Base-by-base conservation (phyloP, 2,888 invertebrate genomes). In the Digitonthophagus gazella region DNA sequence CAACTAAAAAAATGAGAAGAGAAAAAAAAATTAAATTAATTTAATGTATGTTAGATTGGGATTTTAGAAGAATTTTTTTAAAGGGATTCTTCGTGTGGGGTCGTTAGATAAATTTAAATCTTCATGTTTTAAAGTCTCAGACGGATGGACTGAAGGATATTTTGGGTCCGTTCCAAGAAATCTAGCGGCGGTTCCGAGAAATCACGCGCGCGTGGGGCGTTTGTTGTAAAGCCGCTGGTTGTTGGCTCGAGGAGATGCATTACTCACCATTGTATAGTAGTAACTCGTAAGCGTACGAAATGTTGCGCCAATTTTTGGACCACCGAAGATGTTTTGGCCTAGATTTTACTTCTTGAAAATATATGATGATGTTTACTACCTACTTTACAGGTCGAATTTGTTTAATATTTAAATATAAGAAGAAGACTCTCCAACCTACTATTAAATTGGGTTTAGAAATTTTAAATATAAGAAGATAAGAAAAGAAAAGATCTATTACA, bases 1-100 rank as follows among this genome's bases (percentile, higher is more conserved):
- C 74, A 96, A 84, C 93, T 93, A 83, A 0, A 83, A 83, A 71
- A 70, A 75, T 73, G 11, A 58, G 8, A 18, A 5, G 18, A 4
- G 4, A n/a, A 14, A 18, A 16, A 19, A 61, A 44, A 44, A 44
- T 44, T 44, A 44, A 44, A 8, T 44, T 44, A 44, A 44, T 44
- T 44, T 6, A 6, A 44, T 44, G 6, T 44, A 44, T 44, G 28
- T n/a, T n/a, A n/a, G n/a, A n/a, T n/a, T n/a, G 1, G 28, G 28
- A 44, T 8, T 44, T 8, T 3, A 22, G 6, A 44, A 44, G 11
- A 44, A 44, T 2, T 44, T 1, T 44, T 44, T 44, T 44, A 44
- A 44, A 11, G 11, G 6, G 28, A 44, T 44, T 44, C n/a, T n/a
- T n/a, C n/a, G 28, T 11, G 28, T 44, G 28, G 28, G 28, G 28